Percentiles rank a stretch among this genome's conserved stretches.
These are phyloP conservation scores for Meda fulgida DNA, from an alignment of 2,797 vertebrate genomes.

Conservation along the genomic window DNA sequence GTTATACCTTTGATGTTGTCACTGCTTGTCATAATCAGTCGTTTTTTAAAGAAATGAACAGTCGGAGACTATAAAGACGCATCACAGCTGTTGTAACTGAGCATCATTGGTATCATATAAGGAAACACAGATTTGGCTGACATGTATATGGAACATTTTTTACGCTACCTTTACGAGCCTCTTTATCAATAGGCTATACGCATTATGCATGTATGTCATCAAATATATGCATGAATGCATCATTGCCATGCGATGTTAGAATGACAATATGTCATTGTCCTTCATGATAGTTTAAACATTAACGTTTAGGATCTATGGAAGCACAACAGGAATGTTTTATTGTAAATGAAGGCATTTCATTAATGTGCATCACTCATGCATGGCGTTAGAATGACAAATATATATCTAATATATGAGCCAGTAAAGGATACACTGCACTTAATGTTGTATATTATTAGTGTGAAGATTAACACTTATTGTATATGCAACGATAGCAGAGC, in stretches of 20 bases:
- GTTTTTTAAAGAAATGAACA: slow-evolving; percentile 49
- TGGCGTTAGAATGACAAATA: slow-evolving; percentile 49
- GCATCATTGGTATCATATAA: slow-evolving; percentile 69
- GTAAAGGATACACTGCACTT: neutral
- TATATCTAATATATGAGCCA: neutral
- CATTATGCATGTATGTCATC: neutral
- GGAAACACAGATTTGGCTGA: slow-evolving; percentile 31
- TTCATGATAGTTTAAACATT: neutral
- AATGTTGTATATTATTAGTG: neutral
- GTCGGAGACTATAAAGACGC: slow-evolving; percentile 14
- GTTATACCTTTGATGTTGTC: slow-evolving; percentile 42
- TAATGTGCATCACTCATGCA: slow-evolving; percentile 51
- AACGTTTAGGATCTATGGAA: neutral
- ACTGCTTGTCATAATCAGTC: slow-evolving; percentile 46
- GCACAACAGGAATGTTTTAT: neutral
- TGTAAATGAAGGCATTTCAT: slow-evolving; percentile 47
- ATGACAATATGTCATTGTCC: slow-evolving; percentile 1
- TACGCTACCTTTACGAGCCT: slow-evolving; percentile 44
- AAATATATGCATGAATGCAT: neutral
- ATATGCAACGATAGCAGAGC: neutral
- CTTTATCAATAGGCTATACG: slow-evolving; percentile 53
- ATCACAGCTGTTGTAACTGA: slow-evolving; percentile 56
- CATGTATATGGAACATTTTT: slow-evolving; percentile 1
- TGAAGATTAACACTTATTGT: slow-evolving; percentile 28
- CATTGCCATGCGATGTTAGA: neutral